phyloP scores from a whole-genome alignment of 2,797 vertebrate genomes.

The Salarias fasciatus region DNA sequence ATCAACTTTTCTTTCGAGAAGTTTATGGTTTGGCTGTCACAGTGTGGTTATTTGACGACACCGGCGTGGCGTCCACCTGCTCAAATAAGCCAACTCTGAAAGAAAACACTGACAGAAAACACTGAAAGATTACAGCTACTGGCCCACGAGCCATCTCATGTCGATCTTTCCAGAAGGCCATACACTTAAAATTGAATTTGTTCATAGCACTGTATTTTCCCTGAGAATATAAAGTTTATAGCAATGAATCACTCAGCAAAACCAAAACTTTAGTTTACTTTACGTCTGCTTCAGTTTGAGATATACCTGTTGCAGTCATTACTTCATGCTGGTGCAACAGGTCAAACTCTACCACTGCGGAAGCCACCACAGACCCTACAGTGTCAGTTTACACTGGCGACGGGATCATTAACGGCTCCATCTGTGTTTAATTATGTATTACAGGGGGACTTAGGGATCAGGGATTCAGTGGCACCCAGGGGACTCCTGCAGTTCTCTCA shows the following conservation, averaged over 20 bases:
- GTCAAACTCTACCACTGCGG: neutral
- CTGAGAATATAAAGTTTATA: too few species aligned
- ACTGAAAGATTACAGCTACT: too few species aligned
- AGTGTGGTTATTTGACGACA: constrained; percentile 29
- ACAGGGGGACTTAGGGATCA: constrained; percentile 11
- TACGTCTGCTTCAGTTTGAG: too few species aligned
- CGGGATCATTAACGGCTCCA: constrained; percentile 1
- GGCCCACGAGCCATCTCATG: too few species aligned
- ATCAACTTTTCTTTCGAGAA: too few species aligned
- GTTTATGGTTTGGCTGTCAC: neutral
- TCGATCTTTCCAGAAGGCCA: too few species aligned
- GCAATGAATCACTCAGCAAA: too few species aligned
- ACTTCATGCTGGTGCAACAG: too few species aligned
- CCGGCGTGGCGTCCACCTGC: constrained; percentile 23
- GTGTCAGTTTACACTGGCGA: neutral
- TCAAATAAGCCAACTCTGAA: constrained; percentile 28
- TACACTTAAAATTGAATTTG: too few species aligned
- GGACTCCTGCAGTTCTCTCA: constrained; percentile 5
- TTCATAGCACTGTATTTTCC: too few species aligned
- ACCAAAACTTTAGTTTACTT: too few species aligned
- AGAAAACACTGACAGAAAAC: constrained; percentile 18
- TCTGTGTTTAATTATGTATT: constrained; percentile 4
- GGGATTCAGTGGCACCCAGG: constrained; percentile 3
- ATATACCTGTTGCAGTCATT: too few species aligned
- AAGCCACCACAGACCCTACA: neutral